phyloP scores from a whole-genome alignment of 2,888 invertebrate species.

The Protodeltote pygarga region DNA sequence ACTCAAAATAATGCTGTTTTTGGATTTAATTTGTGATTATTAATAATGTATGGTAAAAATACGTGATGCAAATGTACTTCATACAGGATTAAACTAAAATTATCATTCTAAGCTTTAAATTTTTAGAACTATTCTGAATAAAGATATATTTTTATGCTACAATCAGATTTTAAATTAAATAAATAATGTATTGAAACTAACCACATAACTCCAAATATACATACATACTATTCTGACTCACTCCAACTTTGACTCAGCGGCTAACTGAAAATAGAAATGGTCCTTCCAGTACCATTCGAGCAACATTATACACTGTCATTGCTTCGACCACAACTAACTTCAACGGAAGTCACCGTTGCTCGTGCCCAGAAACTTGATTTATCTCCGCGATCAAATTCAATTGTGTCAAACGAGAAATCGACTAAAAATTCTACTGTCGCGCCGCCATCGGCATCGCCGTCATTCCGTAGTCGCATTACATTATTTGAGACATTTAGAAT shows the following conservation, averaged over 20 bases:
- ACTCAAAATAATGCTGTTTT: too few species aligned
- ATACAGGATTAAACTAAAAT: too few species aligned
- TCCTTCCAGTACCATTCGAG: conserved; percentile 34
- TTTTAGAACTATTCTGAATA: too few species aligned
- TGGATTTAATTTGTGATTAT: too few species aligned
- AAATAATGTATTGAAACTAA: background rate
- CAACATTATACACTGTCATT: conserved; percentile 52
- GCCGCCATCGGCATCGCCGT: conserved; percentile 41
- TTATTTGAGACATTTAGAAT: conserved; percentile 23
- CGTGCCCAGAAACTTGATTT: conserved; percentile 82
- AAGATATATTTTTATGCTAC: too few species aligned
- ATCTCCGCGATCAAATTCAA: conserved; percentile 81
- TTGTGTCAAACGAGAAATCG: conserved; percentile 81
- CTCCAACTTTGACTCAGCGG: conserved; percentile 9
- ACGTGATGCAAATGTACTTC: too few species aligned
- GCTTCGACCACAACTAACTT: conserved; percentile 48
- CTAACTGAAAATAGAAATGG: conserved; percentile 34
- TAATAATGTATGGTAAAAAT: too few species aligned
- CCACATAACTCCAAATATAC: conserved; percentile 6
- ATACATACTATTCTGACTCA: background rate
- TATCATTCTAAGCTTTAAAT: too few species aligned
- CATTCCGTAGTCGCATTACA: conserved; percentile 30
- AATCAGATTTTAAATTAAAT: too few species aligned
- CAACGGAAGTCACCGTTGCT: conserved; percentile 66
- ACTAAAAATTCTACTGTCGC: conserved; percentile 79